These are phyloP conservation scores for Trematomus bernacchii DNA, from an alignment of 2,797 vertebrate genomes.

Conservation along the genomic window DNA sequence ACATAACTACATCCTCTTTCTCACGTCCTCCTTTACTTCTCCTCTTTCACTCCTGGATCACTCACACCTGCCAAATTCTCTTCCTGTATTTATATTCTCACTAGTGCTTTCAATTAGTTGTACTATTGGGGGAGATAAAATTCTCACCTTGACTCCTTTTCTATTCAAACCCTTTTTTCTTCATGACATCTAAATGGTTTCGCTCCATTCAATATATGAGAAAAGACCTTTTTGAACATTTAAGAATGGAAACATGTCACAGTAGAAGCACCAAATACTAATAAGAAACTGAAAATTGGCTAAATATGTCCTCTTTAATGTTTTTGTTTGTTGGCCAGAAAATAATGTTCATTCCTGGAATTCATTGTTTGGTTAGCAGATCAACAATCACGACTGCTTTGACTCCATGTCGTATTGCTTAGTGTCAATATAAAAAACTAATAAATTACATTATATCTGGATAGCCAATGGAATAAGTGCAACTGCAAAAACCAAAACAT, in stretches of 20 bases:
- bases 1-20: conserved; percentile 21
- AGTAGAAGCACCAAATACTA: too few species aligned
- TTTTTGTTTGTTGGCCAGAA: conserved; percentile 4
- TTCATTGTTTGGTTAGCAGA: conserved; percentile 6
- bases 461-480: neutral
- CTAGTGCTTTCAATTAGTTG: too few species aligned
- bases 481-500: conserved; percentile 59
- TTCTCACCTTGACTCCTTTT: neutral
- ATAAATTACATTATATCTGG: neutral
- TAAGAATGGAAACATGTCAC: too few species aligned
- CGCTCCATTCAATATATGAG: neutral
- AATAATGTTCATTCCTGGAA: neutral
- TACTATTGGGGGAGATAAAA: too few species aligned
- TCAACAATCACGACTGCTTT: conserved; percentile 19
- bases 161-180: neutral
- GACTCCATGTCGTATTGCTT: conserved; percentile 14
- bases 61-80: conserved; percentile 10
- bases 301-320: too few species aligned
- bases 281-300: too few species aligned
- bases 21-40: conserved; percentile 20
- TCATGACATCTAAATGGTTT: neutral
- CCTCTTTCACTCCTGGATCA: conserved; percentile 6
- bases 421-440: conserved; percentile 8
- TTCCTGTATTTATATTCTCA: neutral
- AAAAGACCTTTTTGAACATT: too few species aligned